Conservation (phyloP, 2,113 vertebrate species). For the Struthio camelus region DNA sequence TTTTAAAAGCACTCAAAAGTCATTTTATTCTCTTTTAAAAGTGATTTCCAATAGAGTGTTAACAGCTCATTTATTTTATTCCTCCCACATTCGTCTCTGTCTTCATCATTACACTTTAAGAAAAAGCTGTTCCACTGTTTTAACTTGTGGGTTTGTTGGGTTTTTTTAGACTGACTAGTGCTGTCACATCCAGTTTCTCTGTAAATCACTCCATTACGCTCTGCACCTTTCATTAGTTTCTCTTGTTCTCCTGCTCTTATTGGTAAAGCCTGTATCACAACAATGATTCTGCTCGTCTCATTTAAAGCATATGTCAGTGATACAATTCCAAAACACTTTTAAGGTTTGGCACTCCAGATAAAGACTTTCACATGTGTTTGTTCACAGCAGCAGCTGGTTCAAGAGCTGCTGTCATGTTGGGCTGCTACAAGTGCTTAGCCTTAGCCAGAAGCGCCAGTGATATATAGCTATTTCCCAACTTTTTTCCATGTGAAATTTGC, state of each 20-base stretch:
- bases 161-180: neutral
- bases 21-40: constrained; percentile 58
- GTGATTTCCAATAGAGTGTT: constrained; percentile 22
- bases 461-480: neutral
- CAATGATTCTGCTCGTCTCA: neutral
- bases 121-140: constrained; percentile 40
- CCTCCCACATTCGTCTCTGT: constrained; percentile 70
- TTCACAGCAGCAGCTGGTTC: neutral
- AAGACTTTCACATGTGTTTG: neutral
- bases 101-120: constrained; percentile 54
- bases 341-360: neutral
- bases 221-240: neutral
- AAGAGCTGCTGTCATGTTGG: neutral
- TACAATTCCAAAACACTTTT: neutral
- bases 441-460: neutral
- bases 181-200: neutral
- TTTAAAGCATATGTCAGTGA: neutral
- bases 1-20: constrained; percentile 21
- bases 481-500: neutral
- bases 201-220: neutral
- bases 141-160: constrained; percentile 8
- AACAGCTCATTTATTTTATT: constrained; percentile 53
- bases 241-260: neutral
- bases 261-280: neutral
- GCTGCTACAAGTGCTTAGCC: neutral